Percentiles rank a stretch among this genome's conserved stretches.
These are phyloP conservation scores for Cecidostiba fungosa DNA, from an alignment of 2,888 invertebrate genomes.

Conservation along the genomic window DNA sequence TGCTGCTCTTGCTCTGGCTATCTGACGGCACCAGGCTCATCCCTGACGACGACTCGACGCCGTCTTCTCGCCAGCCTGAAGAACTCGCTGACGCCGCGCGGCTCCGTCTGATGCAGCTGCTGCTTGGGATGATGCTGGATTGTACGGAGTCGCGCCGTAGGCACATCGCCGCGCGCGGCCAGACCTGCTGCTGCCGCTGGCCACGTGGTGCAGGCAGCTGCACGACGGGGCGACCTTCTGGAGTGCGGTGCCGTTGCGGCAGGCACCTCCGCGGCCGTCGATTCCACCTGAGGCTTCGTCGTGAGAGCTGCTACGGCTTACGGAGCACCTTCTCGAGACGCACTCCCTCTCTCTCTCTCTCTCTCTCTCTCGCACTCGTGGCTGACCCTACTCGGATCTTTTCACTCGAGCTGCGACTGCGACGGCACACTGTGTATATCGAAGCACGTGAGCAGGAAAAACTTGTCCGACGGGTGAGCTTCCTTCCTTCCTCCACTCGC, in stretches of 20 bases:
- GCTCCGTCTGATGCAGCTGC: slow-evolving; percentile 15
- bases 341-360: too few species aligned
- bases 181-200: neutral
- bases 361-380: too few species aligned
- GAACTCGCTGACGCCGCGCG: slow-evolving; percentile 51
- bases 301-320: slow-evolving; percentile 1
- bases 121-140: slow-evolving; percentile 54
- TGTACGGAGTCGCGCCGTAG: slow-evolving; percentile 32
- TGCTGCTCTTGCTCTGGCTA: slow-evolving; percentile 50
- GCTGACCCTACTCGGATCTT: too few species aligned
- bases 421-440: too few species aligned
- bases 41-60: slow-evolving; percentile 1
- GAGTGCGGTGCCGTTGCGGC: slow-evolving; percentile 28
- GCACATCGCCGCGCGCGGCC: slow-evolving; percentile 40
- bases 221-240: slow-evolving; percentile 36
- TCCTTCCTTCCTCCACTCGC: neutral
- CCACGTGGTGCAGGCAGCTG: neutral
- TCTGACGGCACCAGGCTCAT: slow-evolving; percentile 11
- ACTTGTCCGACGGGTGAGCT: too few species aligned
- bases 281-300: slow-evolving; percentile 51
- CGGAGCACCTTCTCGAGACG: neutral
- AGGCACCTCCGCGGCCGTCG: slow-evolving; percentile 27
- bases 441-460: neutral
- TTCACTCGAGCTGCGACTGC: too few species aligned
- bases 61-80: slow-evolving; percentile 52